Base-by-base conservation (phyloP, 1,140 invertebrate species). In the Calephelis nemesis region DNA sequence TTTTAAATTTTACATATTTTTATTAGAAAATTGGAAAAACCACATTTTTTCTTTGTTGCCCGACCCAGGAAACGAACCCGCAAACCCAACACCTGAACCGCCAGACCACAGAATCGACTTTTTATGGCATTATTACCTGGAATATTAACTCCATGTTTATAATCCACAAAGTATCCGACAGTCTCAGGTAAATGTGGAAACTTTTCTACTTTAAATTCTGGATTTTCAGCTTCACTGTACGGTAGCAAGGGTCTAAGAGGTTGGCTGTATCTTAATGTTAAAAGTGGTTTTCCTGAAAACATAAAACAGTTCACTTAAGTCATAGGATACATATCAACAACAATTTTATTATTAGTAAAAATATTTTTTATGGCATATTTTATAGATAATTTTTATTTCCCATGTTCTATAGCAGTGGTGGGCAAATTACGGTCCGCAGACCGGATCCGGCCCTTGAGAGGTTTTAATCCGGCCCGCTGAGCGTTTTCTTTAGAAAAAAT, bases 111-210 rank as follows among this genome's bases (percentile, higher is more conserved):
- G 15, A 19, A 19, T 19, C 15, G 15, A 19, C 30, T 30, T 30
- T 30, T 30, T 30, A 30, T 4, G 30, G 30, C 30, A 4, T 4
- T 30, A 30, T 69, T 93, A 95, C 95, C 96, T 82, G 96, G 96
- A 76, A 97, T 94, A 90, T 93, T 95, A 12, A 94, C 94, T 6
- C 94, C 94, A 88, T 95, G 95, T 78, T 93, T 90, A 71, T 93
- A 83, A 47, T 92, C 82, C 47, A 78, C 74, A 15, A 54, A 70
- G 73, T 94, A 94, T 54, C 94, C 94, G 58, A 94, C 73, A 63
- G 86, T 88, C 74, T 90, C 81, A 0, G 95, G 95, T 82, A 94
- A 91, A 78, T 93, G 93, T 45, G 91, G 87, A 71, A 93, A 93
- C 65, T 91, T 72, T 54, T 94, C 93, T 75, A 94, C 88, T 70